Evolutionary conservation across 2,888 invertebrate genomes (phyloP).

Genomic region (Nymphalis polychloros): DNA sequence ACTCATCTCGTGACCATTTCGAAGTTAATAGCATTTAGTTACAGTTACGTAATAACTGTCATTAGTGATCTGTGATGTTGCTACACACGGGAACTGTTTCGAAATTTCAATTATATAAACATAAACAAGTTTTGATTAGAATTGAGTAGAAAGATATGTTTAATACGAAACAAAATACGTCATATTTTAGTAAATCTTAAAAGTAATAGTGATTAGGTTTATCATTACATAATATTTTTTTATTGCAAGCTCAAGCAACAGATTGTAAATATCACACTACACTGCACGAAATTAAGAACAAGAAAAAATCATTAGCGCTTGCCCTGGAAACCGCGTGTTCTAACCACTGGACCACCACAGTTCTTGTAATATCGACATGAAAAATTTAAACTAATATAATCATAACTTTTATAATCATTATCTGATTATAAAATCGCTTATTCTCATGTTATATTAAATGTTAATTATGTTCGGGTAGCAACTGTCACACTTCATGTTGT

Average conservation of each 20-base stretch:
- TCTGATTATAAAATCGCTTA: not conserved
- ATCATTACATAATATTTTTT: too few relatives aligned
- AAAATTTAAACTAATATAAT: too few relatives aligned
- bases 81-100: not conserved
- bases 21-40: constrained; percentile 47
- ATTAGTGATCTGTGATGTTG: constrained; percentile 13
- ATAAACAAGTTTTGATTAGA: not conserved
- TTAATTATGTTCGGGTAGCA: constrained; percentile 25
- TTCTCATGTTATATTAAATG: constrained; percentile 11
- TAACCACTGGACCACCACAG: too few relatives aligned
- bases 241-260: too few relatives aligned
- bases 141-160: too few relatives aligned
- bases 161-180: not conserved
- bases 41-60: constrained; percentile 48
- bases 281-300: too few relatives aligned
- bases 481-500: constrained; percentile 21
- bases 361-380: too few relatives aligned
- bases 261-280: too few relatives aligned
- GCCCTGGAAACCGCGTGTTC: too few relatives aligned
- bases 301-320: too few relatives aligned
- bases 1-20: constrained; percentile 53
- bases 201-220: not conserved
- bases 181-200: not conserved
- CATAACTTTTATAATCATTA: not conserved
- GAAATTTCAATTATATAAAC: not conserved